Evolutionary conservation across 2,113 vertebrate genomes (phyloP).

Genomic region (Psilopsiagon aurifrons): DNA sequence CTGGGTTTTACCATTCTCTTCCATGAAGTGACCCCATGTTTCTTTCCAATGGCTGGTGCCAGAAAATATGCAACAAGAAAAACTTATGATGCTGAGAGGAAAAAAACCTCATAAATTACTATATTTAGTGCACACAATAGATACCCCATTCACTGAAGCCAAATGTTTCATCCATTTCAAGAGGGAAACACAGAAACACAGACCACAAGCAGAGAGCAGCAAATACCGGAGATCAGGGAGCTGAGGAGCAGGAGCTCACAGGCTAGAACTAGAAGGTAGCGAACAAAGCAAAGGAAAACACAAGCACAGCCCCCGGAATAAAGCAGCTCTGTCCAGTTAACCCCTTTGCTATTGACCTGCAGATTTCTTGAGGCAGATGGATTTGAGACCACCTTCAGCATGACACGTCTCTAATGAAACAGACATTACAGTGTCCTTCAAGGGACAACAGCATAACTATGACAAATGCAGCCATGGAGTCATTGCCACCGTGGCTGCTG

Average conservation of each 20-base stretch:
- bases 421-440: slow-evolving; percentile 41
- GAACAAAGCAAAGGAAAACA: not conserved
- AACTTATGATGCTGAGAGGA: fast-evolving
- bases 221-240: not conserved
- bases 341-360: not conserved
- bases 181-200: not conserved
- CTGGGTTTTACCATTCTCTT: not conserved
- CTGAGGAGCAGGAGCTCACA: not conserved
- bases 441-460: slow-evolving; percentile 37
- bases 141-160: not conserved
- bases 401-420: not conserved
- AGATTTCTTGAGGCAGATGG: not conserved
- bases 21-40: not conserved
- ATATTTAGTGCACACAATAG: not conserved
- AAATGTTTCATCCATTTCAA: not conserved
- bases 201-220: not conserved
- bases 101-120: not conserved
- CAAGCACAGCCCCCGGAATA: not conserved
- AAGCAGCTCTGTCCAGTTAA: not conserved
- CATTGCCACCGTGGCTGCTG: slow-evolving; percentile 27
- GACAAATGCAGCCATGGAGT: slow-evolving; percentile 39
- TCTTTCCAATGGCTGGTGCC: not conserved
- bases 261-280: not conserved
- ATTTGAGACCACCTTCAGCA: not conserved
- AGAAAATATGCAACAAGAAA: not conserved